Percentiles rank a stretch among this genome's conserved stretches.
These are phyloP conservation scores for Oryzias curvinotus DNA, from an alignment of 2,113 vertebrate species.

Conservation along the genomic window DNA sequence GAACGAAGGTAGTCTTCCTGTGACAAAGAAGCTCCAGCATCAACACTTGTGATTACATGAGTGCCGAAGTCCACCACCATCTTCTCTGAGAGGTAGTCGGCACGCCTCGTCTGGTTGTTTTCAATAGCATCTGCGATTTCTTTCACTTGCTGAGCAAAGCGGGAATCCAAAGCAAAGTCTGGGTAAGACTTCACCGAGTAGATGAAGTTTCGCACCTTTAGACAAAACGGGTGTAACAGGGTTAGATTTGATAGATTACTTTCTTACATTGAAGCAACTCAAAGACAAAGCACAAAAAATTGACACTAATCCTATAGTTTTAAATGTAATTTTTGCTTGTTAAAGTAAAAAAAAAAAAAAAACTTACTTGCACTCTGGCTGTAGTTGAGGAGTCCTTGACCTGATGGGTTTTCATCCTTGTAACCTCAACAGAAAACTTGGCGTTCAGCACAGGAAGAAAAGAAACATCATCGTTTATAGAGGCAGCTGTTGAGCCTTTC, in stretches of 20 bases:
- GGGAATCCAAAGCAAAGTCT: slow-evolving; percentile 75
- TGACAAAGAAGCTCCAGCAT: slow-evolving; percentile 81
- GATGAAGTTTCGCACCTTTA: slow-evolving; percentile 84
- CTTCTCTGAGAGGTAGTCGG: slow-evolving; percentile 82
- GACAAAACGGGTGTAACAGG: slow-evolving; percentile 1
- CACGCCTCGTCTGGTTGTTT: slow-evolving; percentile 86
- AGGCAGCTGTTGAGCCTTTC: slow-evolving; percentile 78
- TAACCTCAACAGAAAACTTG: slow-evolving; percentile 84
- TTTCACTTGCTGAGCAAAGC: slow-evolving; percentile 79
- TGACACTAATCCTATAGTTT: not conserved
- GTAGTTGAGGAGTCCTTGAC: slow-evolving; percentile 80
- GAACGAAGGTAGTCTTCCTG: slow-evolving; percentile 86
- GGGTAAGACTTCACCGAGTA: slow-evolving; percentile 83
- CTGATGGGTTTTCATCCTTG: slow-evolving; percentile 85
- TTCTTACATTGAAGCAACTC: not conserved
- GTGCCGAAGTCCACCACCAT: slow-evolving; percentile 88
- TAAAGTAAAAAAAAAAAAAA: not conserved
- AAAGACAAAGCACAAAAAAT: not conserved
- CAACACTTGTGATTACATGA: slow-evolving; percentile 81
- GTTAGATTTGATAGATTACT: not conserved
- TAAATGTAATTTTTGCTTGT: not conserved
- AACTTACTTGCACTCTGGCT: slow-evolving; percentile 78
- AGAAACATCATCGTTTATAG: slow-evolving; percentile 83
- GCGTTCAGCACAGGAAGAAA: slow-evolving; percentile 78
- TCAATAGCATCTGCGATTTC: slow-evolving; percentile 84